Conservation (phyloP, 2,888 invertebrate species). For the Phengaris arion region DNA sequence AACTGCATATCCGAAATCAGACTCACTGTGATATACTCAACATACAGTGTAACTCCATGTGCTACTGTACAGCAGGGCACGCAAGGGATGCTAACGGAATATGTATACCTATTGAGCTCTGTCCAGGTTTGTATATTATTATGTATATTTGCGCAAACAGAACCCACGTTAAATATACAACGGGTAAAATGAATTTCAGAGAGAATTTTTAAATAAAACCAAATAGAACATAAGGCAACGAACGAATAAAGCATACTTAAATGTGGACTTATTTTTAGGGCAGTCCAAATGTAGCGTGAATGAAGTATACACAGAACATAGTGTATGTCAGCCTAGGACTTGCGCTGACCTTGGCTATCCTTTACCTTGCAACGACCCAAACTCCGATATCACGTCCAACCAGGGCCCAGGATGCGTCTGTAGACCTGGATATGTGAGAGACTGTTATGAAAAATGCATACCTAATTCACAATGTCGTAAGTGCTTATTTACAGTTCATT, state of each 20-base stretch:
- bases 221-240: too few relatives aligned
- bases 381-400: not conserved
- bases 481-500: not conserved
- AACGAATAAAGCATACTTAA: not conserved
- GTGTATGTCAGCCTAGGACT: conserved; percentile 42
- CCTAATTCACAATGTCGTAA: conserved; percentile 24
- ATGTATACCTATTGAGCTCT: conserved; percentile 38
- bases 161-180: too few relatives aligned
- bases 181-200: too few relatives aligned
- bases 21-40: conserved; percentile 33
- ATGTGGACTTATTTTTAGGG: conserved; percentile 18
- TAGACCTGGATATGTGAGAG: conserved; percentile 27
- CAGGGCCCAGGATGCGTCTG: conserved; percentile 28
- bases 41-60: conserved; percentile 45
- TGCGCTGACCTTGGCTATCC: conserved; percentile 13
- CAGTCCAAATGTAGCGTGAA: not conserved
- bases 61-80: conserved; percentile 47
- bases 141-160: too few relatives aligned
- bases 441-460: conserved; percentile 17
- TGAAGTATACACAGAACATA: conserved; percentile 34
- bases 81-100: conserved; percentile 37
- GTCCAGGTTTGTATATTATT: conserved; percentile 4
- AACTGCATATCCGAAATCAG: conserved; percentile 30
- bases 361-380: not conserved
- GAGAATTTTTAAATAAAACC: too few relatives aligned